Conservation (phyloP, 2,113 vertebrate species). For the Turdus rufiventris region DNA sequence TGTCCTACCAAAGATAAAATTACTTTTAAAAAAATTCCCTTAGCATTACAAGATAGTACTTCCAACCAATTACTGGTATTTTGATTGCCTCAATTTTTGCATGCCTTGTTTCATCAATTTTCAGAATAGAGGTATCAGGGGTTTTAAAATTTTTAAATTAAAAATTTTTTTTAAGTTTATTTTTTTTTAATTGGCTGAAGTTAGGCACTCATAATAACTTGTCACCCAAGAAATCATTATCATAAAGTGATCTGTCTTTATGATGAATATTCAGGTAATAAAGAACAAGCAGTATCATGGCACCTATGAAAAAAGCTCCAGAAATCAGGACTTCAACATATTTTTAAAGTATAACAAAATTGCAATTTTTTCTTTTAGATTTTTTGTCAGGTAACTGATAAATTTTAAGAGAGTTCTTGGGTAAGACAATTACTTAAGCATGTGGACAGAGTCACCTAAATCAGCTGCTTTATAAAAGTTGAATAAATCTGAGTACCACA, state of each 20-base stretch:
- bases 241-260: not conserved
- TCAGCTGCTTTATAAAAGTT: not conserved
- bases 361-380: not conserved
- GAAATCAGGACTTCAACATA: not conserved
- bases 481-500: not conserved
- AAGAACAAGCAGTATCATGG: not conserved
- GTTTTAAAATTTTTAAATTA: not conserved
- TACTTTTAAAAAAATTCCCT: not conserved
- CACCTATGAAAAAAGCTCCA: not conserved
- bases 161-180: not conserved
- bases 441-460: not conserved
- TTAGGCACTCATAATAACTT: not conserved
- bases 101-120: not conserved
- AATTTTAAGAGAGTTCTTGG: not conserved
- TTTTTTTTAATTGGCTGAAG: not conserved
- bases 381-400: not conserved
- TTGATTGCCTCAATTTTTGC: not conserved
- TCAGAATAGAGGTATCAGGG: not conserved
- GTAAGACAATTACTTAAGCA: not conserved
- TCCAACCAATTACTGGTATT: not conserved
- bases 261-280: not conserved
- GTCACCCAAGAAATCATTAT: not conserved
- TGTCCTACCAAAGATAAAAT: conserved; percentile 65
- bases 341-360: not conserved
- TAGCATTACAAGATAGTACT: not conserved